These are phyloP conservation scores for Thamnaconus septentrionalis DNA, from an alignment of 2,113 vertebrate genomes.

Conservation along the genomic window DNA sequence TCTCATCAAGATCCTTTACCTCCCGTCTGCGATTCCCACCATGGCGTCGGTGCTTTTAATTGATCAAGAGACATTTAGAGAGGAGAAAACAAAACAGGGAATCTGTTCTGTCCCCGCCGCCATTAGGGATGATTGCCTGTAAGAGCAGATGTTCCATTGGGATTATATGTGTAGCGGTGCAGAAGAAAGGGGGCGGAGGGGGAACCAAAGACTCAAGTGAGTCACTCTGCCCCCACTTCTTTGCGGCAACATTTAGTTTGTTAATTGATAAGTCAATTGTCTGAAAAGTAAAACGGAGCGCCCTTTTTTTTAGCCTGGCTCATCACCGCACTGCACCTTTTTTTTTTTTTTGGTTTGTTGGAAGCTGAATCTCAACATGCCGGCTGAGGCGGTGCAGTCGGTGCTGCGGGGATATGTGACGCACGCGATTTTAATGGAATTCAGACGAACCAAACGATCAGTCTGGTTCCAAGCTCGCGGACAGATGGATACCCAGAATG, in stretches of 20 bases:
- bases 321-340: too few relatives aligned
- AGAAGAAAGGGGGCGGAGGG: neutral
- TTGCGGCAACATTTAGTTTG: neutral
- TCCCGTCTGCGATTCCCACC: slow-evolving; percentile 48
- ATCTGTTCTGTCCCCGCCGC: slow-evolving; percentile 45
- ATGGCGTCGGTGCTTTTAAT: slow-evolving; percentile 62
- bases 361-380: too few relatives aligned
- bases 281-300: too few relatives aligned
- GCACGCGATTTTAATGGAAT: too few relatives aligned
- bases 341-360: too few relatives aligned
- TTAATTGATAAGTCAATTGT: too few relatives aligned
- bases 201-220: too few relatives aligned
- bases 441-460: too few relatives aligned
- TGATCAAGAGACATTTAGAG: slow-evolving; percentile 63
- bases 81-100: slow-evolving; percentile 39
- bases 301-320: neutral
- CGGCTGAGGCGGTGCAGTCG: too few relatives aligned
- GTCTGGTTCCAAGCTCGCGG: too few relatives aligned
- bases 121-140: slow-evolving; percentile 42
- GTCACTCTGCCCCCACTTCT: neutral
- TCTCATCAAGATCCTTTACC: slow-evolving; percentile 63
- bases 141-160: slow-evolving; percentile 50
- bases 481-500: too few relatives aligned
- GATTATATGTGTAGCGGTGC: slow-evolving; percentile 20
- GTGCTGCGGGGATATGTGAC: too few relatives aligned